A percentile compares a stretch with the other conserved stretches of the same genome.
Conservation (phyloP, 1,140 invertebrate species). For the Doryteuthis pealeii region DNA sequence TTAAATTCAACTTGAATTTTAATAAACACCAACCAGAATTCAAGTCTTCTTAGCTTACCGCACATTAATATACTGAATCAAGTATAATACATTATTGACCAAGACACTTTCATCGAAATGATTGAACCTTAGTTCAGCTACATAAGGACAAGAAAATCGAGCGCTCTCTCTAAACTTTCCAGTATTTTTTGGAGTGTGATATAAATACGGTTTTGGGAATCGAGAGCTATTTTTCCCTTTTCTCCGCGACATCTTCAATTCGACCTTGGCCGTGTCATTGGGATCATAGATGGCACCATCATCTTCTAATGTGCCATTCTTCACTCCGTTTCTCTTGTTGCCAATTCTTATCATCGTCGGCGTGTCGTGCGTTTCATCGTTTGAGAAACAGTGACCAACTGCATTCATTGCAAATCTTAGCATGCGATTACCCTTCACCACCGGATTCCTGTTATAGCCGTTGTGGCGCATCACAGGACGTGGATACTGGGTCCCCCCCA, state of each 20-base stretch:
- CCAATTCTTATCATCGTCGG: constrained; percentile 38
- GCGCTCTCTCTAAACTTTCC: constrained; percentile 28
- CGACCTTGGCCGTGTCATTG: too few species aligned
- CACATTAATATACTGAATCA: too few species aligned
- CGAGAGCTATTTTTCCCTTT: constrained; percentile 41
- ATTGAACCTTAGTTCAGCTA: too few species aligned
- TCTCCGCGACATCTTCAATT: constrained; percentile 33
- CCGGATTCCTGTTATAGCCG: constrained; percentile 39
- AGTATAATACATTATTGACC: too few species aligned
- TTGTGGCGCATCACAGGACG: constrained; percentile 29
- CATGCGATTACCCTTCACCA: constrained; percentile 39
- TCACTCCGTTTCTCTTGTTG: constrained; percentile 52
- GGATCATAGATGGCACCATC: constrained; percentile 37
- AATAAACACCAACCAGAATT: too few species aligned
- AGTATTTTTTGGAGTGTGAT: constrained; percentile 34
- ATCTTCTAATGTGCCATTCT: constrained; percentile 33
- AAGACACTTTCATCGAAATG: too few species aligned
- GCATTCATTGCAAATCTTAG: constrained; percentile 47
- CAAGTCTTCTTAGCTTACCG: too few species aligned
- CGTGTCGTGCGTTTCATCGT: constrained; percentile 29
- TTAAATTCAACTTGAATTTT: too few species aligned
- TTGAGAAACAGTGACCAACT: constrained; percentile 42
- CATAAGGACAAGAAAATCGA: too few species aligned
- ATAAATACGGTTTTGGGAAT: constrained; percentile 37
- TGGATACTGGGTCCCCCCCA: constrained; percentile 45